Conservation (phyloP, 2,797 vertebrate genomes). For the Coregonus ussuriensis region DNA sequence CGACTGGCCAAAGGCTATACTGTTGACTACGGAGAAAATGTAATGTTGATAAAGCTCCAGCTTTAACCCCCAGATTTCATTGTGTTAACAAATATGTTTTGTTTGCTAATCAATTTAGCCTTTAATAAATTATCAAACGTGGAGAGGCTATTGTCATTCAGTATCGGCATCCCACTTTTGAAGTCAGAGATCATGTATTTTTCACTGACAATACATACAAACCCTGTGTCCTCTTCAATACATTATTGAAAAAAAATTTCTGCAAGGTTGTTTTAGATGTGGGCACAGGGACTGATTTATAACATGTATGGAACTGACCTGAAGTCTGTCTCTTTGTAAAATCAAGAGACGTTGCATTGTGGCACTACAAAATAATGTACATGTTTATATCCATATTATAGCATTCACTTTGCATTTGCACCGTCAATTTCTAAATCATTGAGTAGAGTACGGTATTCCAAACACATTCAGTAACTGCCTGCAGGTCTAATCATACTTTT, state of each 20-base stretch:
- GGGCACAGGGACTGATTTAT: conserved; percentile 58
- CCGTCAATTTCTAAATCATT: no score
- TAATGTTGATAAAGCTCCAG: conserved; percentile 75
- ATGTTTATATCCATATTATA: no score
- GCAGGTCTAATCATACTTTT: not conserved
- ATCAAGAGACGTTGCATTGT: not conserved
- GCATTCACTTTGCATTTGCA: no score
- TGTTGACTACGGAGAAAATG: conserved; percentile 72
- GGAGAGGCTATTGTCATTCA: conserved; percentile 71
- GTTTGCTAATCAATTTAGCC: conserved; percentile 73
- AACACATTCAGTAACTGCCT: not conserved
- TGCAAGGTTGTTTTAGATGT: conserved; percentile 57
- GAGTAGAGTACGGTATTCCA: not conserved
- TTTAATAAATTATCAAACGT: conserved; percentile 74
- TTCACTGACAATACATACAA: conserved; percentile 67
- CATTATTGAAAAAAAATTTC: conserved; percentile 72
- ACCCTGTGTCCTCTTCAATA: conserved; percentile 66
- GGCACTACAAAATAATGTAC: no score
- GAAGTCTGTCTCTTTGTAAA: conserved; percentile 44
- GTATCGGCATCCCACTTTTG: conserved; percentile 51
- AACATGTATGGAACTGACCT: conserved; percentile 63
- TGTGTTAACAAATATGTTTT: conserved; percentile 81
- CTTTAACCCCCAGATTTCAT: conserved; percentile 70
- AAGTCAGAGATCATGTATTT: conserved; percentile 71
- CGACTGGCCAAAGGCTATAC: conserved; percentile 68